Conservation (phyloP, 1,140 invertebrate genomes). For the Muscidifurax raptorellus region DNA sequence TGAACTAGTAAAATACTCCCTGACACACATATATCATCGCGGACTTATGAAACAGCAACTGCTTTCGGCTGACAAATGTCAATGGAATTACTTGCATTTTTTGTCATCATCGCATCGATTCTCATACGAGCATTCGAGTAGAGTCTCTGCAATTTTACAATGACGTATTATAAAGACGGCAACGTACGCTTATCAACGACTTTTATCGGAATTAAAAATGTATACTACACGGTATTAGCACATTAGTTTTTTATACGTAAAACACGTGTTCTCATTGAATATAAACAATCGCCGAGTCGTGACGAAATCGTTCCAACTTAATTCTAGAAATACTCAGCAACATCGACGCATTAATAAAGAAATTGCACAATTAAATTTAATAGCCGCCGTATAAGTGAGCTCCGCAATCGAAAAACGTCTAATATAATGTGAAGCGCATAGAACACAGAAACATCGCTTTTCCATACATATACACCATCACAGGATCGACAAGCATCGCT, state of each 20-base stretch:
- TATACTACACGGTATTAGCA: background rate
- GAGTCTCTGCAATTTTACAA: background rate
- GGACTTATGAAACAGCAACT: background rate
- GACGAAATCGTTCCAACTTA: background rate
- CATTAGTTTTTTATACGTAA: background rate
- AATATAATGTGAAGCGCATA: background rate
- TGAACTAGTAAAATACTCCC: conserved; percentile 22
- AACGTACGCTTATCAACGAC: background rate
- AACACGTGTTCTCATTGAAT: too few relatives aligned
- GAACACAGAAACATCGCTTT: background rate
- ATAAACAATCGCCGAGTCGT: background rate
- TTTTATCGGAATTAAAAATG: background rate
- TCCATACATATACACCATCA: background rate
- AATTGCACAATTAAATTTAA: conserved; percentile 27
- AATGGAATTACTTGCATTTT: conserved; percentile 21
- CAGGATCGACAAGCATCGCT: background rate
- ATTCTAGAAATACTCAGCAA: background rate
- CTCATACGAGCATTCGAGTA: too few relatives aligned
- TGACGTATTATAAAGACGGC: too few relatives aligned
- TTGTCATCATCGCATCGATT: background rate
- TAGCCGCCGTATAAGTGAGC: background rate
- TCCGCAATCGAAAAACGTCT: too few relatives aligned
- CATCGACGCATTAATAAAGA: background rate
- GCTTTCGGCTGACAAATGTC: conserved; percentile 3
- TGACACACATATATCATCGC: background rate